A percentile compares a stretch with the other conserved stretches of the same genome.
Evolutionary conservation across 2,113 vertebrate species (phyloP).

Genomic region (Hystrix cristata): DNA sequence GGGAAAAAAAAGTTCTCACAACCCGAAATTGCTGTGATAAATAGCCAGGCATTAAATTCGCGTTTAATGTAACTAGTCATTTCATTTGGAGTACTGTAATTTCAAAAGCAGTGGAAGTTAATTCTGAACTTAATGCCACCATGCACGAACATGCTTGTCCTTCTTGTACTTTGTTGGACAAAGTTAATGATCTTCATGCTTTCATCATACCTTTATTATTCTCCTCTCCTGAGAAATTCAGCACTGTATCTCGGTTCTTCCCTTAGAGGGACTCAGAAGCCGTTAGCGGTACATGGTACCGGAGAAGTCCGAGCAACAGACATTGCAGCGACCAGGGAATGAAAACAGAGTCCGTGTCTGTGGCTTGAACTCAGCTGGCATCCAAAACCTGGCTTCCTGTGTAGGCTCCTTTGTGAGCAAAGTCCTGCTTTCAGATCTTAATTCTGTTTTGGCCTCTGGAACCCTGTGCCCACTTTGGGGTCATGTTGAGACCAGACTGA

Average conservation of each 20-base stretch:
- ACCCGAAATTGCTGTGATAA: neutral
- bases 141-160: accelerated
- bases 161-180: neutral
- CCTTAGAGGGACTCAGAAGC: neutral
- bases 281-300: neutral
- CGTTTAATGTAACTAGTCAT: neutral
- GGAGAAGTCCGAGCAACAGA: neutral
- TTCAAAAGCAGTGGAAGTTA: neutral
- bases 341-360: neutral
- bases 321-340: neutral
- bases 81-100: neutral
- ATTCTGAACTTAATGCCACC: neutral
- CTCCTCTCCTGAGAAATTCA: neutral
- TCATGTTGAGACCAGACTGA: conserved; percentile 31
- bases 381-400: conserved; percentile 41
- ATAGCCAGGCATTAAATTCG: neutral
- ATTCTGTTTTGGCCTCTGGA: conserved; percentile 52
- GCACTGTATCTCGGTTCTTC: neutral
- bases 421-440: conserved; percentile 58
- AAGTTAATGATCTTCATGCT: neutral
- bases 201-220: neutral
- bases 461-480: conserved; percentile 12
- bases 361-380: neutral
- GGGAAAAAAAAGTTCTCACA: neutral
- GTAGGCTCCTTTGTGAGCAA: conserved; percentile 19